Conservation (phyloP, 2,113 vertebrate species). For the Diadophis punctatus region DNA sequence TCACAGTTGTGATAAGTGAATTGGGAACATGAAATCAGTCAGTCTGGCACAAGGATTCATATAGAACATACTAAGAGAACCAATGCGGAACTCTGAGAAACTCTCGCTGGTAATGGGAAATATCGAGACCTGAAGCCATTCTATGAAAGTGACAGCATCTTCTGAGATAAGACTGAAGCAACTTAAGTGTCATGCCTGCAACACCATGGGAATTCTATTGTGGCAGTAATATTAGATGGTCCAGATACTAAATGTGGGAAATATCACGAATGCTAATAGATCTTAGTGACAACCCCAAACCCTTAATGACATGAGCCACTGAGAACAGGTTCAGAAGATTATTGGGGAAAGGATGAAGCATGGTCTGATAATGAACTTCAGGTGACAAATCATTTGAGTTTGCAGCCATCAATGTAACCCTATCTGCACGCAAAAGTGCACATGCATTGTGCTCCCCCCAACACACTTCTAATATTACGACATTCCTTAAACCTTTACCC, state of each 20-base stretch:
- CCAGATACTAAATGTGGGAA: neutral
- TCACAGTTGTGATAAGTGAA: neutral
- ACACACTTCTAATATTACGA: neutral
- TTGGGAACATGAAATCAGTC: neutral
- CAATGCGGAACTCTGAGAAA: neutral
- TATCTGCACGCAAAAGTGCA: neutral
- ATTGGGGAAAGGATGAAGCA: neutral
- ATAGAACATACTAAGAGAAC: neutral
- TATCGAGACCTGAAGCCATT: neutral
- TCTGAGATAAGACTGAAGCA: neutral
- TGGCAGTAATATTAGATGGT: neutral
- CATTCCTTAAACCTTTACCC: neutral
- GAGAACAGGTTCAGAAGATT: neutral
- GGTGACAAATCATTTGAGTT: neutral
- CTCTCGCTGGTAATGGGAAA: neutral
- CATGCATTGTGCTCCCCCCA: neutral
- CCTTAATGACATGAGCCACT: neutral
- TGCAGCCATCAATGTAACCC: neutral
- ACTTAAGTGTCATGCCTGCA: neutral
- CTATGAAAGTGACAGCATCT: neutral
- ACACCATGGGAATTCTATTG: neutral
- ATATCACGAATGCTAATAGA: neutral
- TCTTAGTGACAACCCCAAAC: neutral
- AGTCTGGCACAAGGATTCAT: neutral
- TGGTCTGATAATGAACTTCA: neutral